phyloP scores from a whole-genome alignment of 1,140 invertebrate species.

The Nebria ingens region DNA sequence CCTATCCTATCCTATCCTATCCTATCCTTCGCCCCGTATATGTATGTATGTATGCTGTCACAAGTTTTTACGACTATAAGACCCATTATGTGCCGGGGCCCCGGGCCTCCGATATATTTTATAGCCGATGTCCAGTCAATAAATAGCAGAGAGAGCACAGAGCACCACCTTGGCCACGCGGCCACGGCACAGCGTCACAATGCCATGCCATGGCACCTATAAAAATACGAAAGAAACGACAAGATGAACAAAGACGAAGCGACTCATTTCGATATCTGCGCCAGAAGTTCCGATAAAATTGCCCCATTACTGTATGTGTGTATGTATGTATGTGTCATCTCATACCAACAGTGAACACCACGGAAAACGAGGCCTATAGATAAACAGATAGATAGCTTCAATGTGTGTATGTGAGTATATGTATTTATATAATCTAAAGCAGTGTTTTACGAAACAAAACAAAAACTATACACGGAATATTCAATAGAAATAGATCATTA shows the following conservation, averaged over 20 bases:
- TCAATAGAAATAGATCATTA: conserved; percentile 19
- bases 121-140: conserved; percentile 27
- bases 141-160: too few species aligned
- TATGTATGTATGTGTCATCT: too few species aligned
- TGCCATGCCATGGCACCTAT: neutral
- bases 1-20: too few species aligned
- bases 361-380: too few species aligned
- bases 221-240: neutral
- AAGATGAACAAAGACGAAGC: neutral
- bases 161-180: conserved; percentile 18
- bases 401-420: too few species aligned
- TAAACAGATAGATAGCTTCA: too few species aligned
- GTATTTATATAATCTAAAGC: too few species aligned
- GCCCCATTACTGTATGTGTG: too few species aligned
- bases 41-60: too few species aligned
- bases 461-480: conserved; percentile 25
- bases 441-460: too few species aligned
- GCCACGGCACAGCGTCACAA: neutral
- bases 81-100: conserved; percentile 22
- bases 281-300: neutral
- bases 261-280: conserved; percentile 3
- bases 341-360: too few species aligned
- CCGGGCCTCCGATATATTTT: conserved; percentile 24
- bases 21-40: too few species aligned
- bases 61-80: conserved; percentile 26